Evolutionary conservation across 2,797 vertebrate species (phyloP).

Genomic region (Pipistrellus pipistrellus): DNA sequence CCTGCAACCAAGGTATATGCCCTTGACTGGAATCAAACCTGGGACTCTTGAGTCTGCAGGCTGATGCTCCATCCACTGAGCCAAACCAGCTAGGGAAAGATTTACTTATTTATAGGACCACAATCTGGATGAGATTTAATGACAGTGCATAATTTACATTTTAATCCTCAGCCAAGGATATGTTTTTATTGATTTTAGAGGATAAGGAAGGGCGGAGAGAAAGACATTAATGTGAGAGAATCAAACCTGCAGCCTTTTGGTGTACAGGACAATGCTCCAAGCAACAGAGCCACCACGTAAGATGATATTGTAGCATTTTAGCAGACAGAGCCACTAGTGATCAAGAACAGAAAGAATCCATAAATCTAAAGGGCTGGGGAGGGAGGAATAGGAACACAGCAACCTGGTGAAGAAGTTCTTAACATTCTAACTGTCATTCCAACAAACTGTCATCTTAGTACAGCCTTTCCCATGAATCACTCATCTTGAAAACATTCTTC

Average conservation of each 20-base stretch:
- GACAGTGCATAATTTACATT: background rate
- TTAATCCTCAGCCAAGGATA: background rate
- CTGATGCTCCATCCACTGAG: too few species aligned
- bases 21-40: too few species aligned
- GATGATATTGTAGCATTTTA: background rate
- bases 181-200: background rate
- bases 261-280: background rate
- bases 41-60: too few species aligned
- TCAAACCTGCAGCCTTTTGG: background rate
- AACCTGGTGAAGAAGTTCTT: background rate
- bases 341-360: conserved; percentile 18
- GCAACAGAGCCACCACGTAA: background rate
- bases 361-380: background rate
- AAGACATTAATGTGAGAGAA: background rate
- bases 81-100: background rate
- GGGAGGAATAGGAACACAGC: background rate
- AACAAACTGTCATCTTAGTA: background rate
- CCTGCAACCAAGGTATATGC: too few species aligned
- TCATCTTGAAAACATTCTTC: conserved; percentile 13
- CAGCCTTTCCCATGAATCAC: background rate
- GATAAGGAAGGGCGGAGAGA: background rate
- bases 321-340: background rate
- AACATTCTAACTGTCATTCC: background rate
- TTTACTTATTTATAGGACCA: background rate
- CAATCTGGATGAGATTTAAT: background rate